Percentiles rank a stretch among this genome's conserved stretches.
Evolutionary conservation across 1,140 invertebrate species (phyloP).

Genomic region (Patella vulgata): DNA sequence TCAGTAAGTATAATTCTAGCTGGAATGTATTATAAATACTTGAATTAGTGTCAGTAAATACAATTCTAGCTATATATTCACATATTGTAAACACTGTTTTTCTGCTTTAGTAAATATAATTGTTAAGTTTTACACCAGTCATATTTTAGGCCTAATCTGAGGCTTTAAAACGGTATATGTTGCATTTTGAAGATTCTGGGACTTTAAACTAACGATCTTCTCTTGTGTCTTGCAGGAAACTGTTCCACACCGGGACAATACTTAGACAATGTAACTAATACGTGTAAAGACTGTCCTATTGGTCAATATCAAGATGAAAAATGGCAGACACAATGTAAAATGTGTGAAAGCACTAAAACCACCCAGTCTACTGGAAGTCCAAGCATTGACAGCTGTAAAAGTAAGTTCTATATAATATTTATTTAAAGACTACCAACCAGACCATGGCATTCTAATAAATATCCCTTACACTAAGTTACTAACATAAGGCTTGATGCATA

Average conservation of each 20-base stretch:
- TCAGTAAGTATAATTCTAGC: no score
- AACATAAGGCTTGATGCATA: no score
- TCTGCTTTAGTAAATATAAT: no score
- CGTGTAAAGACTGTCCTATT: conserved; percentile 31
- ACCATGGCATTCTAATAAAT: not conserved
- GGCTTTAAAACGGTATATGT: no score
- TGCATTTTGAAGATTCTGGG: no score
- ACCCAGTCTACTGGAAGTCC: conserved; percentile 23
- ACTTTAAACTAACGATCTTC: no score
- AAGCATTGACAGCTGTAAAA: conserved; percentile 4
- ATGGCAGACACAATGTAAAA: conserved; percentile 28
- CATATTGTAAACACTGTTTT: no score
- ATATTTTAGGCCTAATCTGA: no score
- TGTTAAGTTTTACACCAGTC: no score
- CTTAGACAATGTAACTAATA: conserved; percentile 20
- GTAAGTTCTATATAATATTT: conserved; percentile 16
- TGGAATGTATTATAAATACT: no score
- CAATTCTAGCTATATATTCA: no score
- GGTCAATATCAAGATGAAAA: conserved; percentile 32
- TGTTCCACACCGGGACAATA: conserved; percentile 39
- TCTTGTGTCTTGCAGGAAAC: conserved; percentile 32
- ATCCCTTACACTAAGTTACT: not conserved
- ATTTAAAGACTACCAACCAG: not conserved
- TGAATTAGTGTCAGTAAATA: no score
- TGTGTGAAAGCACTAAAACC: conserved; percentile 27